phyloP scores from a whole-genome alignment of 1,140 invertebrate species.

The Camponotus pennsylvanicus region DNA sequence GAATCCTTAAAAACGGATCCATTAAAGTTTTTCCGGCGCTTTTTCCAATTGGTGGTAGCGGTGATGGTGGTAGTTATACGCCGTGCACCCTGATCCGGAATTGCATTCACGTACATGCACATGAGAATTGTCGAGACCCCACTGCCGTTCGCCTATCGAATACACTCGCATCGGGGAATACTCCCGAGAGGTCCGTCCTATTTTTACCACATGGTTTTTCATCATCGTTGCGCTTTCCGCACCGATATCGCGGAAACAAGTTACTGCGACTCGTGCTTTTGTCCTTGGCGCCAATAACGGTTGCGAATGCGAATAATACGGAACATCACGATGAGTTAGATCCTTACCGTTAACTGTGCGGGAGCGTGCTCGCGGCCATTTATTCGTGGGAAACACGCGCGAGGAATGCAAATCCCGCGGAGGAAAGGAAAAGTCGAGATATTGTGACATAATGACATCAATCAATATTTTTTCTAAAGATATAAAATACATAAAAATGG shows the following conservation, averaged over 20 bases:
- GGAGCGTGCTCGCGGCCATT: slow-evolving; percentile 23
- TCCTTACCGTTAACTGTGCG: slow-evolving; percentile 48
- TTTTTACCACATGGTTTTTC: slow-evolving; percentile 32
- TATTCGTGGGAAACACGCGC: slow-evolving; percentile 48
- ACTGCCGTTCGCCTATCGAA: slow-evolving; percentile 61
- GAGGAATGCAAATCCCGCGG: slow-evolving; percentile 48
- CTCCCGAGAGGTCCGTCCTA: slow-evolving; percentile 56
- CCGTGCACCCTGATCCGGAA: slow-evolving; percentile 54
- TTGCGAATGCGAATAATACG: slow-evolving; percentile 47
- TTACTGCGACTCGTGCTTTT: slow-evolving; percentile 36
- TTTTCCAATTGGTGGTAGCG: slow-evolving; percentile 57
- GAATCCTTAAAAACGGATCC: slow-evolving; percentile 80
- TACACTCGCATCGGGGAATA: slow-evolving; percentile 55
- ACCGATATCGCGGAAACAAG: slow-evolving; percentile 16
- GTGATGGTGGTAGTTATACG: slow-evolving; percentile 69
- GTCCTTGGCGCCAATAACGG: slow-evolving; percentile 36
- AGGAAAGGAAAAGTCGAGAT: slow-evolving; percentile 30
- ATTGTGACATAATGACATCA: slow-evolving; percentile 19
- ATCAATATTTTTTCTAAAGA: slow-evolving; percentile 9
- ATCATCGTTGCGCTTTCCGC: background rate
- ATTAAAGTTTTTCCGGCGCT: slow-evolving; percentile 80
- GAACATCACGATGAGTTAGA: slow-evolving; percentile 44
- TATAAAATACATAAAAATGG: background rate
- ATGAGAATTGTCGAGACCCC: slow-evolving; percentile 44
- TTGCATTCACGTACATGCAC: slow-evolving; percentile 70